Conservation (phyloP, 2,888 invertebrate genomes). For the Oeneis ivallda region DNA sequence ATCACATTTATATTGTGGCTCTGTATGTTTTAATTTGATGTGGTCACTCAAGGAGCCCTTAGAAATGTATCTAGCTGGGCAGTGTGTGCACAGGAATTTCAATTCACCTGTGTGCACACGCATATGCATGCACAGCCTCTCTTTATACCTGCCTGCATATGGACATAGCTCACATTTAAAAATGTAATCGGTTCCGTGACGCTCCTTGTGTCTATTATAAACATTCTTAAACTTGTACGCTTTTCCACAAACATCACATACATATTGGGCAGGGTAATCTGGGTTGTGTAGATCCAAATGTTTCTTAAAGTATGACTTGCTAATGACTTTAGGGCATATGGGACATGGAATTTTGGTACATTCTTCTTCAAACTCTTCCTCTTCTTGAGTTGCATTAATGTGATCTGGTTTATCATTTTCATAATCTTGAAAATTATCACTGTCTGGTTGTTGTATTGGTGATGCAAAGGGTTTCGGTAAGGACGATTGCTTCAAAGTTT, state of each 20-base stretch:
- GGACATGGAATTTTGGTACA: slow-evolving; percentile 13
- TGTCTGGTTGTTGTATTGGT: not conserved
- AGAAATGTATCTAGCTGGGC: slow-evolving; percentile 52
- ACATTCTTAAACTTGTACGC: slow-evolving; percentile 47
- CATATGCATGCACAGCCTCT: slow-evolving; percentile 50
- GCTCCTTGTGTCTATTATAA: slow-evolving; percentile 46
- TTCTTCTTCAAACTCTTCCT: slow-evolving; percentile 12
- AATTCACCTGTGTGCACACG: slow-evolving; percentile 52
- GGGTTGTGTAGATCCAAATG: slow-evolving; percentile 53
- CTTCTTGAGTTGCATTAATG: not conserved
- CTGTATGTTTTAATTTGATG: not conserved
- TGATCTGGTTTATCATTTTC: not conserved
- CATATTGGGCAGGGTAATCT: slow-evolving; percentile 46
- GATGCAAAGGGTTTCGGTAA: slow-evolving; percentile 19
- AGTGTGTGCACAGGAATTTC: slow-evolving; percentile 56
- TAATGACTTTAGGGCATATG: slow-evolving; percentile 35
- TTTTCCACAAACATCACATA: slow-evolving; percentile 53
- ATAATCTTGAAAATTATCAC: not conserved
- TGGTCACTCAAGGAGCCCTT: slow-evolving; percentile 46
- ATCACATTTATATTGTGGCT: slow-evolving; percentile 10
- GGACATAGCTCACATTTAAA: slow-evolving; percentile 32
- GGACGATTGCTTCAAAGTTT: slow-evolving; percentile 48
- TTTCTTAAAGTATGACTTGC: slow-evolving; percentile 37
- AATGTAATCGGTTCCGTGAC: slow-evolving; percentile 35
- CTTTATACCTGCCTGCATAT: slow-evolving; percentile 48